Percentiles rank a stretch among this genome's conserved stretches.
These are phyloP conservation scores for Tenthredo notha DNA, from an alignment of 2,888 invertebrate genomes.

Conservation along the genomic window DNA sequence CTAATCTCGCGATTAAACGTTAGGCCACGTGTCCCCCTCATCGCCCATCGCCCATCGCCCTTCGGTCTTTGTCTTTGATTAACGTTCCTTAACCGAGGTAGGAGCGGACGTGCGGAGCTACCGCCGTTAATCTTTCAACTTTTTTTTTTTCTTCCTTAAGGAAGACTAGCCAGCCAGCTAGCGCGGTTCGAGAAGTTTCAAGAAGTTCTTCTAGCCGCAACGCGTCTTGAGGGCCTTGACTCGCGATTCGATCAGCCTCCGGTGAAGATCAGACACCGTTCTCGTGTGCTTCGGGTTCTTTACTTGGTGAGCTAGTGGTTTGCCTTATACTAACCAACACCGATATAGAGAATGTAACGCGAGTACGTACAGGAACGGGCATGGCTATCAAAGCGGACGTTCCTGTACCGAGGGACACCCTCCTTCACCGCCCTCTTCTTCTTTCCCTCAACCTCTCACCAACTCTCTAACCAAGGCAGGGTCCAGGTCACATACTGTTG, in stretches of 20 bases:
- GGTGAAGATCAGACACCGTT: slow-evolving; percentile 40
- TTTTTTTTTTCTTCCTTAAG: not conserved
- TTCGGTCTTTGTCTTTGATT: slow-evolving; percentile 26
- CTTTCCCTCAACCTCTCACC: slow-evolving; percentile 35
- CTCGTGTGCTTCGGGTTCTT: slow-evolving; percentile 8
- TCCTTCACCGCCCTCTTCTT: slow-evolving; percentile 54
- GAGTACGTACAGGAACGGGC: slow-evolving; percentile 56
- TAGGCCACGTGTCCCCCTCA: slow-evolving; percentile 42
- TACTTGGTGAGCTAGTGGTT: slow-evolving; percentile 1
- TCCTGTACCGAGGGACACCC: slow-evolving; percentile 34
- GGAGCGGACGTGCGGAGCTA: not conserved
- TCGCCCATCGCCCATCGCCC: slow-evolving; percentile 11
- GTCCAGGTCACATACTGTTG: slow-evolving; percentile 71
- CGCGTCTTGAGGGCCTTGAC: slow-evolving; percentile 27
- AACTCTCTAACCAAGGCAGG: slow-evolving; percentile 36
- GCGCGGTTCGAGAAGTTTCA: slow-evolving; percentile 22
- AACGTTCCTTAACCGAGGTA: slow-evolving; percentile 27
- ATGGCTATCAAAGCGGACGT: slow-evolving; percentile 42
- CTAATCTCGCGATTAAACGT: slow-evolving; percentile 52
- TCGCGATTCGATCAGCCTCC: slow-evolving; percentile 45
- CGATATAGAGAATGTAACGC: slow-evolving; percentile 6
- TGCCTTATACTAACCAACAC: not conserved
- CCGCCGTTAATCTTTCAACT: slow-evolving; percentile 37
- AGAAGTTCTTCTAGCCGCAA: slow-evolving; percentile 33
- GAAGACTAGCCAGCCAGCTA: not conserved